Percentiles rank a stretch among this genome's conserved stretches.
phyloP scores from a whole-genome alignment of 2,113 vertebrate genomes.

The Alectura lathami region DNA sequence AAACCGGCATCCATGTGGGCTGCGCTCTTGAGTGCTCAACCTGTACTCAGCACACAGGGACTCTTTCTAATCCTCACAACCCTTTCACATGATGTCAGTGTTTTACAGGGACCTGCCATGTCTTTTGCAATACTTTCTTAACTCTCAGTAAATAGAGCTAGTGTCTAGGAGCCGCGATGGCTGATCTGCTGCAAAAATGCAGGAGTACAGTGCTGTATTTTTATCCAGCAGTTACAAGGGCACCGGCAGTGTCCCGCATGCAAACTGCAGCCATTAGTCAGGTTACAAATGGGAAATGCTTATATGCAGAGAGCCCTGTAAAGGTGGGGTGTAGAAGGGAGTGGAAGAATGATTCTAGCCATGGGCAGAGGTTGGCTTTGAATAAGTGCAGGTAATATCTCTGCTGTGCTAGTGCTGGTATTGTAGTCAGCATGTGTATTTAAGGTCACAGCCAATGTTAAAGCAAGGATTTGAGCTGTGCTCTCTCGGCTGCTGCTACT shows the following conservation, averaged over 20 bases:
- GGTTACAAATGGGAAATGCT: not conserved
- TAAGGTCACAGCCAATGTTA: conserved; percentile 29
- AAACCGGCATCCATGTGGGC: not conserved
- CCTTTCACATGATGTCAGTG: not conserved
- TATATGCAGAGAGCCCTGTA: not conserved
- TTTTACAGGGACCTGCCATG: not conserved
- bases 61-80: not conserved
- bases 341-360: not conserved
- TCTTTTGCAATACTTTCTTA: not conserved
- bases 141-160: not conserved
- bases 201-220: not conserved
- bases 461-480: not conserved
- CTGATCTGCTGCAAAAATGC: not conserved
- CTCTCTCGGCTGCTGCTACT: not conserved
- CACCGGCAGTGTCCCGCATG: not conserved
- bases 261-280: not conserved
- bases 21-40: not conserved
- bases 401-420: not conserved
- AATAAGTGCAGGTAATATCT: not conserved
- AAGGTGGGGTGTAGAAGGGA: not conserved
- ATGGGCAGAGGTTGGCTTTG: not conserved
- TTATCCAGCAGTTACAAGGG: not conserved
- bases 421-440: not conserved
- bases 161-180: not conserved
- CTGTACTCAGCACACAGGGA: not conserved